Evolutionary conservation across 2,888 invertebrate species (phyloP).

Genomic region (Hemistola chrysoprasaria): DNA sequence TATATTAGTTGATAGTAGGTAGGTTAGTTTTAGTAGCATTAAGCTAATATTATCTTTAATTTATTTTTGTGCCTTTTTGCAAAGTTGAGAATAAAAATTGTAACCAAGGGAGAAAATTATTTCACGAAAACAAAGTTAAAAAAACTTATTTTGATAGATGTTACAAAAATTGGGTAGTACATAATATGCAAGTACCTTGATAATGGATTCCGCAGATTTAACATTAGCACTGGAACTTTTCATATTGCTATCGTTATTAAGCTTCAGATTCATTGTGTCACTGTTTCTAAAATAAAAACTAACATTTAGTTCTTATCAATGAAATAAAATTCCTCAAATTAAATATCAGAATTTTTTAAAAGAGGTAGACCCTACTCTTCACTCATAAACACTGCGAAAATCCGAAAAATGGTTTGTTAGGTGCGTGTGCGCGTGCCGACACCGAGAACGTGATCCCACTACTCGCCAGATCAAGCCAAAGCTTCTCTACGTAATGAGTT

Average conservation of each 20-base stretch:
- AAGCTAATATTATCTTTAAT: too few species aligned
- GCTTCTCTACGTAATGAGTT: slow-evolving; percentile 56
- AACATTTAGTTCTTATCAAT: neutral
- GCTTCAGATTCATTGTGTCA: slow-evolving; percentile 66
- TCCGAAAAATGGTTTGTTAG: slow-evolving; percentile 3
- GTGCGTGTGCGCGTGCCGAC: slow-evolving; percentile 54
- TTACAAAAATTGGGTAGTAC: neutral
- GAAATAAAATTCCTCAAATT: neutral
- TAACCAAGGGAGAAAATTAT: too few species aligned
- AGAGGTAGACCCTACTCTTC: slow-evolving; percentile 47
- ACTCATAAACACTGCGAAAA: slow-evolving; percentile 44
- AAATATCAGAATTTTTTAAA: neutral
- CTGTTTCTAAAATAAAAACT: slow-evolving; percentile 40
- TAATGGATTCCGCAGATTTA: slow-evolving; percentile 52
- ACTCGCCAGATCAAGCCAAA: slow-evolving; percentile 44
- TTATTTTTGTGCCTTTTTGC: too few species aligned
- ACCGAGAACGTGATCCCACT: slow-evolving; percentile 52
- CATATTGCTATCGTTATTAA: slow-evolving; percentile 58
- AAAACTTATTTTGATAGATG: too few species aligned
- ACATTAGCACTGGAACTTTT: slow-evolving; percentile 50
- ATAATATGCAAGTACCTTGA: slow-evolving; percentile 49
- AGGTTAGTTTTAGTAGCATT: too few species aligned
- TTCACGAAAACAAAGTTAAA: too few species aligned
- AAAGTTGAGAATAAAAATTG: too few species aligned
- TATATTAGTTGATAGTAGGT: too few species aligned